phyloP scores from a whole-genome alignment of 1,140 invertebrate genomes.

The Akabosia matsudoensis region DNA sequence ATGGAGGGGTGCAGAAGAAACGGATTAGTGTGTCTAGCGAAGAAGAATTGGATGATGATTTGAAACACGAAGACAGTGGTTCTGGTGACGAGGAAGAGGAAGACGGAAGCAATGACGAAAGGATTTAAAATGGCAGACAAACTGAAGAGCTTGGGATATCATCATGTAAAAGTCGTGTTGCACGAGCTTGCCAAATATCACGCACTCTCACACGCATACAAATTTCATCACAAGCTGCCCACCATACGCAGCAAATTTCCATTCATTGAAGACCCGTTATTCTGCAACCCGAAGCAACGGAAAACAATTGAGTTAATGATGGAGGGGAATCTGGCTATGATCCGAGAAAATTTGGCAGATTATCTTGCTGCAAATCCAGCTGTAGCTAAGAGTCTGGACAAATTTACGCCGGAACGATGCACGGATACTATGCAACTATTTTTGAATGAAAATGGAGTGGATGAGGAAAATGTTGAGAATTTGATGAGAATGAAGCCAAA shows the following conservation, averaged over 20 bases:
- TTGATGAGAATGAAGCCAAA: background rate
- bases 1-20: background rate
- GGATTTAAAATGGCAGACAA: constrained; percentile 60
- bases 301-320: background rate
- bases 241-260: background rate
- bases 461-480: background rate
- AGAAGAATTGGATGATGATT: too few species aligned
- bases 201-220: constrained; percentile 65
- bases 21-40: background rate
- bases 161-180: constrained; percentile 56
- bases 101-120: constrained; percentile 43
- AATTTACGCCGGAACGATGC: background rate
- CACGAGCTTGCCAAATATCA: constrained; percentile 65
- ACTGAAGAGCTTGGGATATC: constrained; percentile 50
- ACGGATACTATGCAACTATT: background rate
- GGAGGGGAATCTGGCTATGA: background rate
- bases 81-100: background rate
- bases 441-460: background rate
- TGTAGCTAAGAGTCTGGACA: background rate
- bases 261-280: background rate
- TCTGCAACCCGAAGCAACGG: background rate
- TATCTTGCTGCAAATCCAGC: background rate
- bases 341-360: background rate
- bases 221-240: constrained; percentile 38
- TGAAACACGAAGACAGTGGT: background rate